phyloP scores from a whole-genome alignment of 1,140 invertebrate species.

The Drosophila mayri region DNA sequence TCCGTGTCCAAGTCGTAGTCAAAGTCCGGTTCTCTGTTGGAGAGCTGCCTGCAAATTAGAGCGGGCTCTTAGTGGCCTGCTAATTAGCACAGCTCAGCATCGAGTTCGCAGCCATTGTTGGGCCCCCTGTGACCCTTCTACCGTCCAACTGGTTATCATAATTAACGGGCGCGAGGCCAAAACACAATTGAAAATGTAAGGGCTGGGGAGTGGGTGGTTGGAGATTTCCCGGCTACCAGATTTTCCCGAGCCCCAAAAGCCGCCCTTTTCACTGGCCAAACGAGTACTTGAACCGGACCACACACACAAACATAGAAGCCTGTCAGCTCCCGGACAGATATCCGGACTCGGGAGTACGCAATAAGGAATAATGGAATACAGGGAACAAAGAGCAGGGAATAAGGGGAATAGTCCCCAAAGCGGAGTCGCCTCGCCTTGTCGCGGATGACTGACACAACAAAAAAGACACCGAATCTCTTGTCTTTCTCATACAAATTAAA shows the following conservation, averaged over 20 bases:
- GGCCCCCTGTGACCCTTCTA: slow-evolving; percentile 28
- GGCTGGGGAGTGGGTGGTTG: neutral
- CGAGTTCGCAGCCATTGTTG: slow-evolving; percentile 57
- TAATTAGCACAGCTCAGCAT: slow-evolving; percentile 70
- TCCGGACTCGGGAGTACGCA: slow-evolving; percentile 14
- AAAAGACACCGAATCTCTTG: slow-evolving; percentile 35
- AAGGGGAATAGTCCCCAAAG: slow-evolving; percentile 47
- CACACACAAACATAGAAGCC: slow-evolving; percentile 46
- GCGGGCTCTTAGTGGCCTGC: slow-evolving; percentile 67
- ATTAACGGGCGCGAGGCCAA: slow-evolving; percentile 68
- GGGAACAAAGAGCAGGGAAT: neutral
- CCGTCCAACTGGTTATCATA: slow-evolving; percentile 66
- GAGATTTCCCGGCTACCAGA: slow-evolving; percentile 15
- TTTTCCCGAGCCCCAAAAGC: slow-evolving; percentile 13
- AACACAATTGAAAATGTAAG: slow-evolving; percentile 49
- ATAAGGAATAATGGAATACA: slow-evolving; percentile 16
- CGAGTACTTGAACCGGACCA: slow-evolving; percentile 66
- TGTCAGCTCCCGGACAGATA: slow-evolving; percentile 63
- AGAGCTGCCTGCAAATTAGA: slow-evolving; percentile 68
- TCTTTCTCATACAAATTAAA: slow-evolving; percentile 60
- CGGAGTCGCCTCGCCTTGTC: slow-evolving; percentile 32
- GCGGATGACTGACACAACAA: slow-evolving; percentile 54
- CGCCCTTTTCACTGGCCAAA: slow-evolving; percentile 49
- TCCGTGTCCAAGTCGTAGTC: slow-evolving; percentile 32
- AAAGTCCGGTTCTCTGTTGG: slow-evolving; percentile 66